Conservation (phyloP, 2,888 invertebrate genomes). For the Mesopsocus fuscifrons region DNA sequence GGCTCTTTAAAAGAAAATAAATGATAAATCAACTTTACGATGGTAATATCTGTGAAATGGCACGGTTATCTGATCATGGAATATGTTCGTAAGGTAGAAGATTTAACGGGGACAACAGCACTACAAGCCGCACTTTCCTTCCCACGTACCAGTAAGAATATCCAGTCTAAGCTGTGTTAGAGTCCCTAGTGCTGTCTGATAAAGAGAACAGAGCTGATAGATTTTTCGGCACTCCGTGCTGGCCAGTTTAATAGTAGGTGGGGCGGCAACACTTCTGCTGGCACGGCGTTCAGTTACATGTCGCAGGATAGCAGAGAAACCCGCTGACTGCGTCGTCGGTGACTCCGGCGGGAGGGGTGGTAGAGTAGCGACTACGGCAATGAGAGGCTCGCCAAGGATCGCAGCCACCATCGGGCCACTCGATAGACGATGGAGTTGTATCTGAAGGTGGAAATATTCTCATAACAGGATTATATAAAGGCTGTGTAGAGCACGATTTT, state of each 20-base stretch:
- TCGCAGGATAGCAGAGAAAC: slow-evolving; percentile 32
- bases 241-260: slow-evolving; percentile 54
- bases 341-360: background rate
- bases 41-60: too few relatives aligned
- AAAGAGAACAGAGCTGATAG: slow-evolving; percentile 76
- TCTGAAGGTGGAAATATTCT: too few relatives aligned
- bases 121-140: too few relatives aligned
- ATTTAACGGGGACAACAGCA: too few relatives aligned
- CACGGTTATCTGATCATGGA: too few relatives aligned
- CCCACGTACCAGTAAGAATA: slow-evolving; percentile 64
- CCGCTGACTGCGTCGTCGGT: background rate
- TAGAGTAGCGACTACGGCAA: slow-evolving; percentile 24
- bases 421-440: slow-evolving; percentile 58
- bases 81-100: too few relatives aligned
- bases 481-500: too few relatives aligned
- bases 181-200: slow-evolving; percentile 76
- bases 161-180: slow-evolving; percentile 79
- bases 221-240: slow-evolving; percentile 65
- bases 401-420: slow-evolving; percentile 23
- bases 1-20: too few relatives aligned
- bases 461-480: too few relatives aligned
- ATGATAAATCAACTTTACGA: too few relatives aligned
- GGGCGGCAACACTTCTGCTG: slow-evolving; percentile 39
- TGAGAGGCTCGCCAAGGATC: slow-evolving; percentile 25
- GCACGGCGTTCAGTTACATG: slow-evolving; percentile 39